These are phyloP conservation scores for Peribatodes rhomboidaria DNA, from an alignment of 2,888 invertebrate genomes.

Conservation along the genomic window DNA sequence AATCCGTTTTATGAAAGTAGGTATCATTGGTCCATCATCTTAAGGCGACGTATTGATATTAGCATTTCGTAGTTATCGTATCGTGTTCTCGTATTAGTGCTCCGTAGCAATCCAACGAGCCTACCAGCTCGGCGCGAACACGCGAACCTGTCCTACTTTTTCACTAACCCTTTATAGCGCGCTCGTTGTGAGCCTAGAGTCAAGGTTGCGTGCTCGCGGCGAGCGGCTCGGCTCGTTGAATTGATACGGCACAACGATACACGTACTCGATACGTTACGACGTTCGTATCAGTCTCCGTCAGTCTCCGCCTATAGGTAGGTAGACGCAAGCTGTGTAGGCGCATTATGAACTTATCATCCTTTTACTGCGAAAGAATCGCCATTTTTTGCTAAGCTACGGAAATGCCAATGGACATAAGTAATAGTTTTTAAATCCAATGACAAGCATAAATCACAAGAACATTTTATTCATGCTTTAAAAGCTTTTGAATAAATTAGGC, in stretches of 20 bases:
- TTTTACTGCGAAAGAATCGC: constrained; percentile 37
- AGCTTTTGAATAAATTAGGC: constrained; percentile 14
- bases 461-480: constrained; percentile 17
- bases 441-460: constrained; percentile 15
- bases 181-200: too few species aligned
- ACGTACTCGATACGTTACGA: too few species aligned
- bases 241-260: too few species aligned
- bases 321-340: too few species aligned
- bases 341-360: constrained; percentile 39
- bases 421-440: constrained; percentile 11
- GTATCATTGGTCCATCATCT: constrained; percentile 40
- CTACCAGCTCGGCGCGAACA: too few species aligned
- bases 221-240: too few species aligned
- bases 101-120: background rate
- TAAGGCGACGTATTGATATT: too few species aligned
- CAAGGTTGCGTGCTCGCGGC: too few species aligned
- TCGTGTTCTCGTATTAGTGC: background rate
- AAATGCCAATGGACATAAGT: constrained; percentile 23
- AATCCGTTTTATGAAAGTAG: constrained; percentile 43
- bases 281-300: too few species aligned
- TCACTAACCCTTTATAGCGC: too few species aligned
- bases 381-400: constrained; percentile 15
- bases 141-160: too few species aligned
- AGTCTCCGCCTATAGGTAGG: too few species aligned
- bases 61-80: constrained; percentile 31